phyloP scores from a whole-genome alignment of 2,888 invertebrate species.

The Parnassius mnemosyne region DNA sequence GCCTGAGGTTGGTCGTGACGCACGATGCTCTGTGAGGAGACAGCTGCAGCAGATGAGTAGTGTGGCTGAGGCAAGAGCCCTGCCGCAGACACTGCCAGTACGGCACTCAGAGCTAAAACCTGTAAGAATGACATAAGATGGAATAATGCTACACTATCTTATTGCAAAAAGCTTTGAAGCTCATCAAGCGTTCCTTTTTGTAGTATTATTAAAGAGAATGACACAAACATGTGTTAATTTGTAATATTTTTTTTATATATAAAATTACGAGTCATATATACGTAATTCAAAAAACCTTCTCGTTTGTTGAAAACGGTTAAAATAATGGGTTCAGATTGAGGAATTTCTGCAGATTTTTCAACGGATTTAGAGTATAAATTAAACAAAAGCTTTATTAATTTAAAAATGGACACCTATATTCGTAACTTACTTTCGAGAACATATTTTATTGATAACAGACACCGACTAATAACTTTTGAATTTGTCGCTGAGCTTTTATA shows the following conservation, averaged over 20 bases:
- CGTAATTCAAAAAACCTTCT: too few relatives aligned
- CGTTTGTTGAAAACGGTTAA: too few relatives aligned
- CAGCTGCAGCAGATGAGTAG: conserved; percentile 37
- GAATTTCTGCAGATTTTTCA: too few relatives aligned
- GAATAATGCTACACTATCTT: not conserved
- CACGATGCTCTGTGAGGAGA: conserved; percentile 55
- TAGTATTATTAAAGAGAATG: too few relatives aligned
- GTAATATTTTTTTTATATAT: too few relatives aligned
- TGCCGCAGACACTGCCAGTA: conserved; percentile 64
- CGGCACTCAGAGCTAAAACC: conserved; percentile 59
- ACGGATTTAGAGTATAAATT: too few relatives aligned
- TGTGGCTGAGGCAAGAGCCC: conserved; percentile 50
- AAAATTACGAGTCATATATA: too few relatives aligned
- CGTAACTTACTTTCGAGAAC: conserved; percentile 54
- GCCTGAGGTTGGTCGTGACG: conserved; percentile 46
- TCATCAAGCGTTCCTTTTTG: too few relatives aligned
- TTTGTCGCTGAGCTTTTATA: conserved; percentile 19
- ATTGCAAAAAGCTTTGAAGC: not conserved
- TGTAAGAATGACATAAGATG: conserved; percentile 30
- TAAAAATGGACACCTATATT: too few relatives aligned
- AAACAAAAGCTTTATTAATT: too few relatives aligned
- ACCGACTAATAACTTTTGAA: conserved; percentile 51
- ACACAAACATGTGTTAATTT: too few relatives aligned
- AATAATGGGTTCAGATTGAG: too few relatives aligned
- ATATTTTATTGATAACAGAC: conserved; percentile 48